These are phyloP conservation scores for Chiloscyllium plagiosum DNA, from an alignment of 2,113 vertebrate genomes.

Conservation along the genomic window DNA sequence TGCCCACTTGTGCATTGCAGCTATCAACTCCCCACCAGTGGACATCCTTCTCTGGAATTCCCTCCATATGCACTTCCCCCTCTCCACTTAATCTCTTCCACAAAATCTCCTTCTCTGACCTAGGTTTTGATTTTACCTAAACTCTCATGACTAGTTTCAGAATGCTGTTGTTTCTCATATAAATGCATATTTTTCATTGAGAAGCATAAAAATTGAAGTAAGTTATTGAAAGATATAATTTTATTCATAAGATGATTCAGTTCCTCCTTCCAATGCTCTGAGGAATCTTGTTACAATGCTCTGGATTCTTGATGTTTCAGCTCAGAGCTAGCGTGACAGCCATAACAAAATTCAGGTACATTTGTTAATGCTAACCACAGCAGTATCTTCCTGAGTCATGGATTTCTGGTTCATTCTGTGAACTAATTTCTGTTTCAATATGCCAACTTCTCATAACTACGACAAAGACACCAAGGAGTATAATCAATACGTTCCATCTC, in stretches of 20 bases:
- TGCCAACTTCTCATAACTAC: neutral
- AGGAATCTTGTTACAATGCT: neutral
- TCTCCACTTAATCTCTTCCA: neutral
- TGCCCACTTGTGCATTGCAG: neutral
- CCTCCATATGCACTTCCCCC: neutral
- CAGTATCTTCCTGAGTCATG: neutral
- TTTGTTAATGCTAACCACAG: neutral
- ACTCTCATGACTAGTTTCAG: neutral
- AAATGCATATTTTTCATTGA: neutral
- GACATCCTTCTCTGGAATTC: neutral
- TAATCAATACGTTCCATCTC: neutral
- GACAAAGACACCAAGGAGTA: neutral
- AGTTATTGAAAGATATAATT: neutral
- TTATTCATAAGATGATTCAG: neutral
- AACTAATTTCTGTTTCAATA: neutral
- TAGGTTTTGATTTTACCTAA: neutral
- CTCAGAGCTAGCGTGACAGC: too few species aligned
- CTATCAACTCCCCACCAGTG: neutral
- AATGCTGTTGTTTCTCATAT: neutral
- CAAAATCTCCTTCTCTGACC: neutral
- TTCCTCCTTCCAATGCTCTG: neutral
- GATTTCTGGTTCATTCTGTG: neutral
- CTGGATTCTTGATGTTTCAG: neutral
- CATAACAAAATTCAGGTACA: neutral
- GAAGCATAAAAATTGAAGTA: neutral